Conservation (phyloP, 2,797 vertebrate species). For the Pseudochirops cupreus region DNA sequence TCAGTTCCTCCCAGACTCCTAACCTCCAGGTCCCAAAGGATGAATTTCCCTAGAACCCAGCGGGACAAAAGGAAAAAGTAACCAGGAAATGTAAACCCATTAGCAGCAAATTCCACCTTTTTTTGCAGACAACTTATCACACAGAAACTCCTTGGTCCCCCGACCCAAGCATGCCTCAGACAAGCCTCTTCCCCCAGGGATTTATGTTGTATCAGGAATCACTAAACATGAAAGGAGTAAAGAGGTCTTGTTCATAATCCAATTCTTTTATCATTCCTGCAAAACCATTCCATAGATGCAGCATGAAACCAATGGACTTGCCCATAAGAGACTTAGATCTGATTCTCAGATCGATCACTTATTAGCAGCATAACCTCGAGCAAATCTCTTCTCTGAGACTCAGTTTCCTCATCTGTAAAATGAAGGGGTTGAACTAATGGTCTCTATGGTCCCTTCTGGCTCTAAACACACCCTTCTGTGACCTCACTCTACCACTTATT, state of each 20-base stretch:
- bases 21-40: neutral
- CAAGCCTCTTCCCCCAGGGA: neutral
- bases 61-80: neutral
- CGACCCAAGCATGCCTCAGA: neutral
- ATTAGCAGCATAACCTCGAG: neutral
- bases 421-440: neutral
- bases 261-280: neutral
- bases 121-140: neutral
- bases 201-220: neutral
- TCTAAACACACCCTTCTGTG: neutral
- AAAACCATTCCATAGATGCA: neutral
- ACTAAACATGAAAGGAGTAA: neutral
- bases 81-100: neutral
- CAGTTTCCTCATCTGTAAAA: neutral
- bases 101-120: neutral
- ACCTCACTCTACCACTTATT: neutral
- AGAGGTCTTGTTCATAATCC: neutral
- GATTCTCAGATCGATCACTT: neutral
- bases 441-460: neutral
- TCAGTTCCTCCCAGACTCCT: neutral
- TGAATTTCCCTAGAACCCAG: neutral
- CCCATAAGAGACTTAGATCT: neutral
- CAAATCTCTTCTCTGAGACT: neutral
- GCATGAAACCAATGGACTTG: neutral
- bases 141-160: neutral